These are phyloP conservation scores for Gallinago paraguaiae DNA, from an alignment of 2,113 vertebrate genomes.

Conservation along the genomic window DNA sequence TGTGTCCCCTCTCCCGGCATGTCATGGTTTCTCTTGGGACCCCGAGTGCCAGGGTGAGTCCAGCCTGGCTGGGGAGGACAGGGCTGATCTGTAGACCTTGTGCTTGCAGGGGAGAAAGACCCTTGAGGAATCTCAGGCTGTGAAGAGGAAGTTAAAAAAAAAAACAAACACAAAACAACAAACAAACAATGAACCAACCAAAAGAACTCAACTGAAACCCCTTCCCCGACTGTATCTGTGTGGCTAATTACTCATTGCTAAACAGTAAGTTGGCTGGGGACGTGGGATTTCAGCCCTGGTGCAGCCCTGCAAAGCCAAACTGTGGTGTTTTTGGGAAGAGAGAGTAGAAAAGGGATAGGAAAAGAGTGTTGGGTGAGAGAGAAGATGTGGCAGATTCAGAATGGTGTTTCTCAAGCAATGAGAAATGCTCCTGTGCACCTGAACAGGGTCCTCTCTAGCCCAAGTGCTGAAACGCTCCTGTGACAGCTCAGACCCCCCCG, in stretches of 20 bases:
- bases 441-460: not conserved
- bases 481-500: too few relatives aligned
- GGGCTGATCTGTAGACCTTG: not conserved
- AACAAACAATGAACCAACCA: not conserved
- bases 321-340: not conserved
- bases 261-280: not conserved
- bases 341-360: not conserved
- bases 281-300: not conserved
- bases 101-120: not conserved
- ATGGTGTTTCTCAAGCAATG: not conserved
- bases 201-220: not conserved
- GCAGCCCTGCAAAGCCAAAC: not conserved
- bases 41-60: not conserved
- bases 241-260: not conserved
- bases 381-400: not conserved
- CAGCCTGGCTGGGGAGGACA: not conserved
- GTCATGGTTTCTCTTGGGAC: not conserved
- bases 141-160: not conserved
- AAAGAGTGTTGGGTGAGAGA: not conserved
- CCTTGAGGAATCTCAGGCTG: not conserved
- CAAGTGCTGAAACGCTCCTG: not conserved
- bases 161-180: too few relatives aligned
- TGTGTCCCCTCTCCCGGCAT: fast-evolving
- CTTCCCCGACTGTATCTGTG: not conserved
- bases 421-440: not conserved